Evolutionary conservation across 2,113 vertebrate species (phyloP).

Genomic region (Chinchilla lanigera): DNA sequence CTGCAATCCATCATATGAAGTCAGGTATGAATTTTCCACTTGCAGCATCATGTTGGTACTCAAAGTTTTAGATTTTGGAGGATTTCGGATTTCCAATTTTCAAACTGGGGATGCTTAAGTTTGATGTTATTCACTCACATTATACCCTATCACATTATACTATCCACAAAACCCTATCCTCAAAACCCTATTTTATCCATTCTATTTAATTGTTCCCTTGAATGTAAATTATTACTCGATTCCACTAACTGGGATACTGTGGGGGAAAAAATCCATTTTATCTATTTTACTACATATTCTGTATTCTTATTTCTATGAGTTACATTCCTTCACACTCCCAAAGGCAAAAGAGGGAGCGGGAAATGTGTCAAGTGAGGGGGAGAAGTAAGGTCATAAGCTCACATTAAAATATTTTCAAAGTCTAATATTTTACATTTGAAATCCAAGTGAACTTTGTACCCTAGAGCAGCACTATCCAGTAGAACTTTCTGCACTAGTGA

Average conservation of each 20-base stretch:
- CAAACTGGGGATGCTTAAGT: neutral
- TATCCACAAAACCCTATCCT: neutral
- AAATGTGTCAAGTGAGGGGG: neutral
- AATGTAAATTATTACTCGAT: neutral
- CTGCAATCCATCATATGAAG: neutral
- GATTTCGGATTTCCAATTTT: neutral
- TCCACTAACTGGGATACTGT: neutral
- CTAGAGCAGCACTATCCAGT: neutral
- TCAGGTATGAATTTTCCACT: neutral
- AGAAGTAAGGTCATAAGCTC: neutral
- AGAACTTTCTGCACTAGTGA: neutral
- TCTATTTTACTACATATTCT: slow-evolving; percentile 16
- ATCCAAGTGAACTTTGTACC: neutral
- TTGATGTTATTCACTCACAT: neutral
- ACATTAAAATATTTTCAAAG: neutral
- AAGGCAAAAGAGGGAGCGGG: neutral
- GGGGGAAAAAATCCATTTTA: neutral
- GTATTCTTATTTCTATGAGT: neutral
- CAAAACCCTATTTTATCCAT: neutral
- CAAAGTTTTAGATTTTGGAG: neutral
- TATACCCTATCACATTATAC: neutral
- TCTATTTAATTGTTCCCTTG: neutral
- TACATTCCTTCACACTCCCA: neutral
- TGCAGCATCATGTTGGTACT: neutral
- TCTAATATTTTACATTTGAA: neutral